Percentiles rank a stretch among this genome's conserved stretches.
Evolutionary conservation across 2,888 invertebrate species (phyloP).

Genomic region (Eudasyphora cyanicolor): DNA sequence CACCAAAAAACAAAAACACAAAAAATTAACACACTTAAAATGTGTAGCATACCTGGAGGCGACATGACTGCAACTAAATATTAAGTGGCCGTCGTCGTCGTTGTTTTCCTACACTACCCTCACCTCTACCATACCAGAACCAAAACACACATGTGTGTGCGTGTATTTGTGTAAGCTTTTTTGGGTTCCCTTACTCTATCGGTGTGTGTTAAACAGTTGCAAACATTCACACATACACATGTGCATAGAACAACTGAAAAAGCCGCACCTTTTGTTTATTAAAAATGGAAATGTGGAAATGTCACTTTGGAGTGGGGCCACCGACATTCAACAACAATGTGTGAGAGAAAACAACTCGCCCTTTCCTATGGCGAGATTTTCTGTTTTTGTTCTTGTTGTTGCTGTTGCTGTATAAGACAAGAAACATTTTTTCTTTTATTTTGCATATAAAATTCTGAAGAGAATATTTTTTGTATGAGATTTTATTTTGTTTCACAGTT

Average conservation of each 20-base stretch:
- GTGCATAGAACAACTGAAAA: background rate
- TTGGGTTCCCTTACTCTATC: background rate
- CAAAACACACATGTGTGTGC: background rate
- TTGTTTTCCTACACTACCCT: slow-evolving; percentile 11
- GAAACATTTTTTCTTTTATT: slow-evolving; percentile 1
- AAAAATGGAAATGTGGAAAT: slow-evolving; percentile 21
- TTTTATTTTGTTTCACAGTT: background rate
- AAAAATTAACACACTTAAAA: slow-evolving; percentile 57
- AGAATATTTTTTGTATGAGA: background rate
- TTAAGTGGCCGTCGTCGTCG: slow-evolving; percentile 29
- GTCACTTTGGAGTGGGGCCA: background rate
- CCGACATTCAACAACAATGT: background rate
- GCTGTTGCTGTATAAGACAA: too few species aligned
- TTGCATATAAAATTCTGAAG: background rate
- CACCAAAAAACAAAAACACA: background rate
- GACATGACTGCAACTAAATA: slow-evolving; percentile 36
- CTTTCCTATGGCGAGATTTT: too few species aligned
- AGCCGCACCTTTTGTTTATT: slow-evolving; percentile 12
- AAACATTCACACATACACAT: background rate
- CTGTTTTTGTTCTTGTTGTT: too few species aligned
- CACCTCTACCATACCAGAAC: background rate
- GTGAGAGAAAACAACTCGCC: background rate
- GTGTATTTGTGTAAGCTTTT: background rate
- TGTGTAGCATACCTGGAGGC: slow-evolving; percentile 62
- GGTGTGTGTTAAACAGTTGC: background rate